phyloP scores from a whole-genome alignment of 1,140 invertebrate species.

The Ostrea denselamellosa region DNA sequence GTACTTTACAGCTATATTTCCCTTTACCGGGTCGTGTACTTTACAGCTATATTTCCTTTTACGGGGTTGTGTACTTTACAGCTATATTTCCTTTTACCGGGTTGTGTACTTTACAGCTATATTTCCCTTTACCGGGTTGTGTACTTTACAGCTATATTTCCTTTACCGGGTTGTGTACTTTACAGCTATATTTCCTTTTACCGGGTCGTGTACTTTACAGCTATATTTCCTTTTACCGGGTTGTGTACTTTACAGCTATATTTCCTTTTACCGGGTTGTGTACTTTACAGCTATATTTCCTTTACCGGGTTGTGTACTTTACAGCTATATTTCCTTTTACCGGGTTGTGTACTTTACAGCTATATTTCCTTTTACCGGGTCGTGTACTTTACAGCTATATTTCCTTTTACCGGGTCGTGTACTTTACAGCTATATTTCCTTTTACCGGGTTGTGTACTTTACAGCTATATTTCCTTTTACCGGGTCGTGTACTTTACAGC shows the following conservation, averaged over 20 bases:
- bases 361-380: no score
- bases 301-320: no score
- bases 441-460: no score
- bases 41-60: conserved; percentile 15
- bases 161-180: no score
- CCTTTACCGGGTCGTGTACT: no score
- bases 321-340: conserved; percentile 8
- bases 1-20: conserved; percentile 80
- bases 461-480: conserved; percentile 8
- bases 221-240: conserved; percentile 79
- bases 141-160: conserved; percentile 80
- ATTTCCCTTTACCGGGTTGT: conserved; percentile 77
- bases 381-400: no score
- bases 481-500: conserved; percentile 81
- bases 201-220: conserved; percentile 81
- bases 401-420: conserved; percentile 78
- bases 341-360: conserved; percentile 81
- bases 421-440: conserved; percentile 80
- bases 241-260: no score
- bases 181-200: conserved; percentile 24
- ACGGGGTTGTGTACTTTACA: conserved; percentile 80
- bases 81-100: conserved; percentile 80
- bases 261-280: conserved; percentile 77
- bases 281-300: conserved; percentile 80
- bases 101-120: no score